Evolutionary conservation across 1,140 invertebrate species (phyloP), one percentile per base, ranked within the genome.

Genomic region (Brachionus sp.): DNA sequence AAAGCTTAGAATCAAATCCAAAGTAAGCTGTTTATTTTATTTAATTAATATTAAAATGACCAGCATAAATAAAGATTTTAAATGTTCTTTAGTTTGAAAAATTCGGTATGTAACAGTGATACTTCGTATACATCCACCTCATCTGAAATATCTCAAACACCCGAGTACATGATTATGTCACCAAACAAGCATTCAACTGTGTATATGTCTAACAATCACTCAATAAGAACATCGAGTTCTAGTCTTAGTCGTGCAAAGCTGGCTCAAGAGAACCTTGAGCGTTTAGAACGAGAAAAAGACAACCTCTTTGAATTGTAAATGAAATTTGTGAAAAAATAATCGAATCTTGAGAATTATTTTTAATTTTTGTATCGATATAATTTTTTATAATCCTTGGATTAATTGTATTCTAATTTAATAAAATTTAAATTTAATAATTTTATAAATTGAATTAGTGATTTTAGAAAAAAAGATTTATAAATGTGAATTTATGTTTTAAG

Each of bases 231-330:
- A 9, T 46, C 39, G 9, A 42, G 16, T 46, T 46, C 39, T 46
- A 75, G n/a, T 75, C 2, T 23, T 5, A 46, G 70, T 46, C 37
- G 70, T 1, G 70, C 70, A 10, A 33, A 19, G 6, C 33, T 75
- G 19, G 70, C 70, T 6, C 70, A 75, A 46, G 70, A 75, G 42
- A 75, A 75, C 29, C 44, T 75, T 39, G 19, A 75, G 44, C 70
- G 70, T 7, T 46, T 75, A 16, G 70, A 75, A 29, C 16, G 25
- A n/a, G 70, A 75, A 75, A 75, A 75, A 75, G 70, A 75, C 25
- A 19, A 75, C 44, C 25, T 75, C 2, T 75, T 46, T 16, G 70
- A 75, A 75, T 46, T 75, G 42, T 75, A 75, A 46, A 75, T 39
- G 12, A 39, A 16, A n/a, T 13, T 57, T 10, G 5, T 57, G 50